phyloP scores from a whole-genome alignment of 2,113 vertebrate species.

The Mesitornis unicolor region DNA sequence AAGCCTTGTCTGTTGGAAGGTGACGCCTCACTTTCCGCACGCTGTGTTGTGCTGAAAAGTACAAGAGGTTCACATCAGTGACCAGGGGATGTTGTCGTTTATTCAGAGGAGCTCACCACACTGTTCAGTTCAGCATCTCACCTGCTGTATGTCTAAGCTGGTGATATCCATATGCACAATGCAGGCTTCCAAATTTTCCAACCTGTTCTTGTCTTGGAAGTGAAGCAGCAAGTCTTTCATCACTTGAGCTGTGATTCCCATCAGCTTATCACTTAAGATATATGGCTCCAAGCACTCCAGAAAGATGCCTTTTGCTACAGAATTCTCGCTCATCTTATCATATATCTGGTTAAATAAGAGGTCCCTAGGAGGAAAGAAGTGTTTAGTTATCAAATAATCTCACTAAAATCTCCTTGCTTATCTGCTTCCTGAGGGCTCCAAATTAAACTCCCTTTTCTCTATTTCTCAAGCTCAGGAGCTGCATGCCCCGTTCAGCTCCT shows the following conservation, averaged over 20 bases:
- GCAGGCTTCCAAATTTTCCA: constrained; percentile 94
- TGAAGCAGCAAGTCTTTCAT: constrained; percentile 94
- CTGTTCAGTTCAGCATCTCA: constrained; percentile 23
- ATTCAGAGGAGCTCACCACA: neutral
- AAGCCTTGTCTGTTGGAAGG: neutral
- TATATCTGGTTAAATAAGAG: constrained; percentile 93
- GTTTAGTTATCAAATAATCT: neutral
- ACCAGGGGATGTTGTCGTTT: neutral
- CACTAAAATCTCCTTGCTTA: neutral
- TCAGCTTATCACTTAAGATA: constrained; percentile 88
- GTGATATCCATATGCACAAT: constrained; percentile 97
- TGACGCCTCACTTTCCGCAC: neutral
- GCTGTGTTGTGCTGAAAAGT: neutral
- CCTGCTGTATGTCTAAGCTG: constrained; percentile 96
- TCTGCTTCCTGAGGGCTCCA: neutral
- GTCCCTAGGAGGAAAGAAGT: constrained; percentile 75
- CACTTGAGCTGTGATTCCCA: constrained; percentile 88
- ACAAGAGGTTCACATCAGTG: neutral
- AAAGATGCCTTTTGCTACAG: constrained; percentile 90
- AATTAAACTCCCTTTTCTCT: neutral
- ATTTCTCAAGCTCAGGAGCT: neutral
- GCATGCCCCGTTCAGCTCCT: neutral
- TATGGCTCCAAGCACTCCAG: constrained; percentile 92
- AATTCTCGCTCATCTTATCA: constrained; percentile 88
- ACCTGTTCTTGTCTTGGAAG: constrained; percentile 89